Base-by-base conservation (phyloP, 2,113 vertebrate genomes). In the Stigmatopora nigra region DNA sequence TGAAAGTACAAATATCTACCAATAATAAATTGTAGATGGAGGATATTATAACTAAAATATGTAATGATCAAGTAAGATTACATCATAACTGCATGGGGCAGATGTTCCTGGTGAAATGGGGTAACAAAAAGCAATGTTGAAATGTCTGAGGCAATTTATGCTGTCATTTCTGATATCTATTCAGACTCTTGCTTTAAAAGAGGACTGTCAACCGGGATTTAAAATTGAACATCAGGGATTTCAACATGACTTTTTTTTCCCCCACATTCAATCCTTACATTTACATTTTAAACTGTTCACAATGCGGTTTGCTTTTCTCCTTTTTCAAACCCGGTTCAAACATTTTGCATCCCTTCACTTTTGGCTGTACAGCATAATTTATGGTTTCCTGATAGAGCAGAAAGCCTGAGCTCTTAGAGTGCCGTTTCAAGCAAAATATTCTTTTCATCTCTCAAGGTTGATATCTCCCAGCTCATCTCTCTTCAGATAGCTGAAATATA, bases 371-470 rank as follows among this genome's bases (percentile, higher is more conserved):
- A 1, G 51, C 53, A 64, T 68, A 70, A 70, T 87, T 84, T 78
- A 85, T 78, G 82, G 83, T 82, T 77, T 77, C 77, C 72, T 78
- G 84, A 85, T 82, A 78, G 73, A 70, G 67, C 19, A 12, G 70
- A 36, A 62, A 80, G 72, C 52, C 68, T 19, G 52, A 73, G 74
- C 72, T 77, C 80, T 73, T 31, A 16, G 61, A 65, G 67, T 80
- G 76, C 78, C 70, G 12, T 69, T 56, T 7, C 61, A 72, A 68
- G 83, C 77, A 80, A 84, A 85, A 85, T 83, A 80, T 79, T 83
- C 79, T 83, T 83, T 84, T 86, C 78, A 83, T 80, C 79, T 85
- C 80, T 72, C 38, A 1, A 47, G 70, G 55, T 60, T 69, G 77
- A 80, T 80, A 78, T 73, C 75, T 79, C 69, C 71, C 78, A 52